Percentiles rank a stretch among this genome's conserved stretches.
These are phyloP conservation scores for Hyperopisus bebe DNA, from an alignment of 2,113 vertebrate species.

Conservation along the genomic window DNA sequence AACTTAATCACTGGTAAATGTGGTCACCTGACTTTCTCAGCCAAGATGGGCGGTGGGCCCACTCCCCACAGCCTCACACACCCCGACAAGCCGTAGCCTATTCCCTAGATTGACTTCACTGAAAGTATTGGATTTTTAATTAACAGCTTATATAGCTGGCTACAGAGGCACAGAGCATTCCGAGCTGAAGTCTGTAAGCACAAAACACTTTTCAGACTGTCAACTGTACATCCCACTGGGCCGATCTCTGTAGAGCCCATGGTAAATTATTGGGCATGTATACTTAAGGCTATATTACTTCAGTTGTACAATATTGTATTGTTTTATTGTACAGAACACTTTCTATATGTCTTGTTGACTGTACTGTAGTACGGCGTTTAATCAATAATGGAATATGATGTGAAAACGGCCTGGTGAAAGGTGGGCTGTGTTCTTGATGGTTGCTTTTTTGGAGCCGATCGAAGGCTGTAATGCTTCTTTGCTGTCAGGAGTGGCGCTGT, in stretches of 20 bases:
- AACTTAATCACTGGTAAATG: background rate
- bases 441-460: background rate
- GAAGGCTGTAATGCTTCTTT: background rate
- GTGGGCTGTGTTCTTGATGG: background rate
- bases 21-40: background rate
- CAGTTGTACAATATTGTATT: background rate
- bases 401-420: background rate
- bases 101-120: background rate
- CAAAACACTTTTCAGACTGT: background rate
- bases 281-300: conserved; percentile 5
- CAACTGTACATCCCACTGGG: background rate
- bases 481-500: background rate
- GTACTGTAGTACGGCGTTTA: background rate
- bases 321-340: background rate
- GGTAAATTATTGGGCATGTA: background rate
- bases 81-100: background rate
- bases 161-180: background rate
- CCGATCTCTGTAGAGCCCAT: background rate
- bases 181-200: background rate
- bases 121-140: conserved; percentile 6
- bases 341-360: background rate
- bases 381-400: background rate
- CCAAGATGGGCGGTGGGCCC: background rate
- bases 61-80: background rate
- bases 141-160: conserved; percentile 5